Conservation (phyloP, 2,113 vertebrate species). For the Cryptotis parvus region DNA sequence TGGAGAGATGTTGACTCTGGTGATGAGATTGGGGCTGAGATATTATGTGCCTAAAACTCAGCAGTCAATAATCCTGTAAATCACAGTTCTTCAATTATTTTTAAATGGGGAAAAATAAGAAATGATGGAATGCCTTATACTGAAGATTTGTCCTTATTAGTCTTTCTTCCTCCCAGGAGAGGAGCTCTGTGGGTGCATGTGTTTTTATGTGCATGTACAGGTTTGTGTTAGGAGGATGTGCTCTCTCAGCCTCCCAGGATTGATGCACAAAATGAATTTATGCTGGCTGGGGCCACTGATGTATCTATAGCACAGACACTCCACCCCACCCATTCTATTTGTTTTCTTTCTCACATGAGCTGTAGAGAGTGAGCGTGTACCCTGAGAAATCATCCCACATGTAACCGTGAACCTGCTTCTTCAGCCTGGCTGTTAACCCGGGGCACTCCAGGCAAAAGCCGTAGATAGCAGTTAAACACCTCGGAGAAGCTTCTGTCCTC, state of each 20-base stretch:
- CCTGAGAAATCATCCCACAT: conserved; percentile 3
- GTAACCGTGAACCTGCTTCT: neutral
- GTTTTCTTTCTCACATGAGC: neutral
- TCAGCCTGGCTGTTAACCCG: neutral
- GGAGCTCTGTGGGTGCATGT: neutral
- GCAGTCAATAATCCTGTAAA: too few species aligned
- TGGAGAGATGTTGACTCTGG: too few species aligned
- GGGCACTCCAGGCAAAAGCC: neutral
- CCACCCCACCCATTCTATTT: neutral
- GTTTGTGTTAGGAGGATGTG: neutral
- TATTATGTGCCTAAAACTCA: too few species aligned
- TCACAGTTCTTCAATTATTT: too few species aligned
- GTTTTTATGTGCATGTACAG: neutral
- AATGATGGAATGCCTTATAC: neutral
- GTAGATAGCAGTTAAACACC: neutral
- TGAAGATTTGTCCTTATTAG: neutral
- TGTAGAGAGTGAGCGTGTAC: neutral
- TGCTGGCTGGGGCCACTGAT: neutral
- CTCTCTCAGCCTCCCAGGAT: neutral
- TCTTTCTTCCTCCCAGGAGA: neutral
- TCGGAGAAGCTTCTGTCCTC: conserved; percentile 14
- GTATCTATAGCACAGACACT: too few species aligned
- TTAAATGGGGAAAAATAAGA: neutral
- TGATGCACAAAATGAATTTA: neutral
- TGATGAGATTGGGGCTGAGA: too few species aligned